Conservation (phyloP, 2,797 vertebrate species). For the Limnodromus scolopaceus region DNA sequence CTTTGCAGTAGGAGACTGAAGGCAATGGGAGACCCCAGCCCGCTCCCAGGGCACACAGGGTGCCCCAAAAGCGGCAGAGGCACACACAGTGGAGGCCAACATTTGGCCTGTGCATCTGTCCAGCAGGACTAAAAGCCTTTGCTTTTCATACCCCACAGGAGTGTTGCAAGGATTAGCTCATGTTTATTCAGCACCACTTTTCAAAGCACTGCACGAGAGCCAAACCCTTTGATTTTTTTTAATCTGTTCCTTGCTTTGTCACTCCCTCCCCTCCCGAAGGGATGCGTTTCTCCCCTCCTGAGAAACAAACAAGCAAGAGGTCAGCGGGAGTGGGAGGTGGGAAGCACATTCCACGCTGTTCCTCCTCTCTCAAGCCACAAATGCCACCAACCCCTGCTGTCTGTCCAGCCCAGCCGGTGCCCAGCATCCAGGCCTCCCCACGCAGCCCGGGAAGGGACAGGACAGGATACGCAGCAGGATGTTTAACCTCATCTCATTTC, state of each 20-base stretch:
- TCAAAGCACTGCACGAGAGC: constrained; percentile 23
- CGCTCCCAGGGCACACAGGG: not conserved
- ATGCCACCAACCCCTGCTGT: not conserved
- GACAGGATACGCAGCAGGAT: not conserved
- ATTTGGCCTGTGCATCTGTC: not conserved
- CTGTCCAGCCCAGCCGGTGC: not conserved
- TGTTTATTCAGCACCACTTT: constrained; percentile 43
- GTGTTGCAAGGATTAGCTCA: constrained; percentile 6
- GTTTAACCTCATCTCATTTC: not conserved
- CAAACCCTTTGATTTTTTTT: not conserved
- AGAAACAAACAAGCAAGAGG: constrained; percentile 29
- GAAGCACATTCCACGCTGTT: not conserved
- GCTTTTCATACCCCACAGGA: constrained; percentile 11
- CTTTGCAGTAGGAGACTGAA: not conserved
- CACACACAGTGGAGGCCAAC: not conserved
- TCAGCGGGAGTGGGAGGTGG: not conserved
- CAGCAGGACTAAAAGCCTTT: not conserved
- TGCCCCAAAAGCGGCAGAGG: not conserved
- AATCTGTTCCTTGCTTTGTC: constrained; percentile 6
- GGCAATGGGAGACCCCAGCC: not conserved
- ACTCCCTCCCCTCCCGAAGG: constrained; percentile 27
- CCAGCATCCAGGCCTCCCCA: not conserved
- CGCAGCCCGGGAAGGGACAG: not conserved
- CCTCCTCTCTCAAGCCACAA: not conserved
- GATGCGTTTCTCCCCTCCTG: constrained; percentile 3